These are phyloP conservation scores for Phrynocephalus forsythii DNA, from an alignment of 2,797 vertebrate genomes.

Conservation along the genomic window DNA sequence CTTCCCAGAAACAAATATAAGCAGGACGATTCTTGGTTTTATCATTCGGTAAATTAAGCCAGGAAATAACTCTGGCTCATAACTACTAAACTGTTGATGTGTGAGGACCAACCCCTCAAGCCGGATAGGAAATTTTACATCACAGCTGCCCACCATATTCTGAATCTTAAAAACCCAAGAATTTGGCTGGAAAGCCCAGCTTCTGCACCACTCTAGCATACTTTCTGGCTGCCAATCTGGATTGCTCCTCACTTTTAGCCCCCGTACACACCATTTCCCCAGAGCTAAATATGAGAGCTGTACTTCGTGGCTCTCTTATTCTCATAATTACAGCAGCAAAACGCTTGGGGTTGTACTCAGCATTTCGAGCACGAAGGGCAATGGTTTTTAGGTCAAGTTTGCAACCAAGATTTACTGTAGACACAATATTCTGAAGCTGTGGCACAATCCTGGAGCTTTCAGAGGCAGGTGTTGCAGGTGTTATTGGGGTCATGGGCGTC, in stretches of 20 bases:
- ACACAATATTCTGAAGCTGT: conserved; percentile 98
- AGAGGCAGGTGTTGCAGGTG: conserved; percentile 93
- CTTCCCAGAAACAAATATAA: conserved; percentile 99
- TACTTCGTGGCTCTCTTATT: conserved; percentile 98
- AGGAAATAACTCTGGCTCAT: conserved; percentile 97
- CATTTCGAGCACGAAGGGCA: conserved; percentile 97
- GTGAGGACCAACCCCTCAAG: conserved; percentile 97
- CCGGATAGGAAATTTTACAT: conserved; percentile 98
- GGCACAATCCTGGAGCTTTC: conserved; percentile 98
- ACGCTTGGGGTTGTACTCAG: conserved; percentile 99
- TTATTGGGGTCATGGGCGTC: conserved; percentile 97
- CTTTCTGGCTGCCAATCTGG: conserved; percentile 95
- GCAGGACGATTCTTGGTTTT: conserved; percentile 98
- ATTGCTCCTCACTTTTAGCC: conserved; percentile 99
- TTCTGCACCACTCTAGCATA: conserved; percentile 99
- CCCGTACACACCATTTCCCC: conserved; percentile 99
- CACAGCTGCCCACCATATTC: conserved; percentile 99
- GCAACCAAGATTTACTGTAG: conserved; percentile 98
- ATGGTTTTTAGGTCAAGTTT: conserved; percentile 99
- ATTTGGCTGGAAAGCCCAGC: conserved; percentile 97
- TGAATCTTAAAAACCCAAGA: conserved; percentile 99
- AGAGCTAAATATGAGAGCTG: conserved; percentile 98
- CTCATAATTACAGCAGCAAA: conserved; percentile 99
- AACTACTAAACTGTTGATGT: conserved; percentile 99
- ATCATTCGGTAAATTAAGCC: conserved; percentile 99